These are phyloP conservation scores for Tiliacea citrago DNA, from an alignment of 2,888 invertebrate genomes.

Conservation along the genomic window DNA sequence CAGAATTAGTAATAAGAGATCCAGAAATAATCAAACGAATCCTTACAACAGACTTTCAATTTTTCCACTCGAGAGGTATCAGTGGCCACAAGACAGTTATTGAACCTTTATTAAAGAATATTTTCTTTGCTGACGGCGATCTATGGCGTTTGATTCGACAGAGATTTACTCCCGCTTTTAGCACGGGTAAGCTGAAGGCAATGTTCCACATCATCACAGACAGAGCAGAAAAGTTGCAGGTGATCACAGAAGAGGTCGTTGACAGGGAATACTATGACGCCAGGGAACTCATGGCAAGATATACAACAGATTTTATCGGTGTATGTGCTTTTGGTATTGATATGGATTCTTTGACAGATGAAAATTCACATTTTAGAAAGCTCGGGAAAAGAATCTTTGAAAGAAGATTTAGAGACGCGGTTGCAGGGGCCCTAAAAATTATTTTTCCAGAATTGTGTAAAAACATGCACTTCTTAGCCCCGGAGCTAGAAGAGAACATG, in stretches of 20 bases:
- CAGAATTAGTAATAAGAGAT: slow-evolving; percentile 83
- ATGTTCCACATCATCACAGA: slow-evolving; percentile 86
- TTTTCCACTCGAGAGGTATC: slow-evolving; percentile 81
- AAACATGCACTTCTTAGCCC: slow-evolving; percentile 75
- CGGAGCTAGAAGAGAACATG: slow-evolving; percentile 79
- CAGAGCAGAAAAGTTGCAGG: slow-evolving; percentile 81
- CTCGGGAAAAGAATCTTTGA: slow-evolving; percentile 83
- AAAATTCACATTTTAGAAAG: slow-evolving; percentile 83
- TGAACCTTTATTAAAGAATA: slow-evolving; percentile 82
- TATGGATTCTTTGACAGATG: slow-evolving; percentile 80
- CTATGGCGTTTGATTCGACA: slow-evolving; percentile 83
- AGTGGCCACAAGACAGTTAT: slow-evolving; percentile 78
- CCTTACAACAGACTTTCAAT: slow-evolving; percentile 80
- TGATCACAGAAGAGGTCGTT: slow-evolving; percentile 76
- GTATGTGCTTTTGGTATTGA: slow-evolving; percentile 86
- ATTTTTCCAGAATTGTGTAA: slow-evolving; percentile 83
- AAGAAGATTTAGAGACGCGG: slow-evolving; percentile 76
- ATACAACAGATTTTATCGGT: slow-evolving; percentile 86
- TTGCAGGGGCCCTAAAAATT: slow-evolving; percentile 76
- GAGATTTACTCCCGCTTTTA: slow-evolving; percentile 84
- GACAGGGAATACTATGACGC: slow-evolving; percentile 79
- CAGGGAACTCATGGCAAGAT: slow-evolving; percentile 85
- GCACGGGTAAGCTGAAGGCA: slow-evolving; percentile 83
- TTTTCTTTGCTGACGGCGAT: slow-evolving; percentile 86
- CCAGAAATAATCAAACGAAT: slow-evolving; percentile 83